Conservation (phyloP, 1,140 invertebrate genomes). For the Lepidostoma basale region DNA sequence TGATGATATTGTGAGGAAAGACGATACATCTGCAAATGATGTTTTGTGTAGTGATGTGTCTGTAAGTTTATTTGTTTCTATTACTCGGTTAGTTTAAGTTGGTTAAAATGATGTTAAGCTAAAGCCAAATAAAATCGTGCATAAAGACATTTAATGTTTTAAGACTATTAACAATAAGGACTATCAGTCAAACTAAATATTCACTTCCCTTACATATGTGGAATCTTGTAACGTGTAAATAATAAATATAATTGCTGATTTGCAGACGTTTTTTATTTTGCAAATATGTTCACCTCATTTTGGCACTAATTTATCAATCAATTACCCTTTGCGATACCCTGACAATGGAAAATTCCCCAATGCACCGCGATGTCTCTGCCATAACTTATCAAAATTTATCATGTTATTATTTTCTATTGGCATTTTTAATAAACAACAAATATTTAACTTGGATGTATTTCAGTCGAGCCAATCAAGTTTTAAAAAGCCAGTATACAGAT, state of each 20-base stretch:
- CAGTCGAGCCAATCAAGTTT: constrained; percentile 57
- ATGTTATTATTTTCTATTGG: too few species aligned
- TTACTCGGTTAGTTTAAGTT: constrained; percentile 14
- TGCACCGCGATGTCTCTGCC: not conserved
- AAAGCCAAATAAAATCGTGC: not conserved
- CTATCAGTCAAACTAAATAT: not conserved
- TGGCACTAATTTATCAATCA: not conserved
- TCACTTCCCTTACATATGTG: not conserved
- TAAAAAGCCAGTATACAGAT: constrained; percentile 61
- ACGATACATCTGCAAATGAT: constrained; percentile 28
- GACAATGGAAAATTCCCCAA: not conserved
- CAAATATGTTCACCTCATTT: constrained; percentile 4
- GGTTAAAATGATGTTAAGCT: not conserved
- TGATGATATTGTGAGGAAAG: constrained; percentile 51
- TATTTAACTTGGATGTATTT: constrained; percentile 45
- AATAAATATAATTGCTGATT: constrained; percentile 10
- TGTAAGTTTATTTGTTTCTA: constrained; percentile 28
- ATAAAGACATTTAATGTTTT: constrained; percentile 2
- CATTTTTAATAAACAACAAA: too few species aligned
- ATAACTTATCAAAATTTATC: too few species aligned
- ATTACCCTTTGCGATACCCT: not conserved
- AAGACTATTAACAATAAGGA: not conserved
- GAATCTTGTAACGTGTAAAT: constrained; percentile 2
- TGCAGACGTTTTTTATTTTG: constrained; percentile 10
- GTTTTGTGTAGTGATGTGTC: constrained; percentile 18